Conservation (phyloP, 1,140 invertebrate genomes). For the Drosophila auraria region DNA sequence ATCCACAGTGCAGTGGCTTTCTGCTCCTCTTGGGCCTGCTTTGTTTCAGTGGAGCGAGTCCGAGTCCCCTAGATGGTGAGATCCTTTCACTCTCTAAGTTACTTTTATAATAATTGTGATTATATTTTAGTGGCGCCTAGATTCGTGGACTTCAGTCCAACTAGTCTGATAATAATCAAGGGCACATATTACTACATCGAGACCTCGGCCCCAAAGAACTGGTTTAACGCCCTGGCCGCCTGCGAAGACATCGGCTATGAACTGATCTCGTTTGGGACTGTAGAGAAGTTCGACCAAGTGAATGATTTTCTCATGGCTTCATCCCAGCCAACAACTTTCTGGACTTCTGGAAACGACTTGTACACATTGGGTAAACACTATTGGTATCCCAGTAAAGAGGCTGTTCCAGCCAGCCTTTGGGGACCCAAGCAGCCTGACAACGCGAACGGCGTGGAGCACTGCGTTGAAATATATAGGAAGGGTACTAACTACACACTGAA, state of each 20-base stretch:
- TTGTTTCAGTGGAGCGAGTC: neutral
- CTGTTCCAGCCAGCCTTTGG: neutral
- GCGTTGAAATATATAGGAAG: neutral
- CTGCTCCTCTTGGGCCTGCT: neutral
- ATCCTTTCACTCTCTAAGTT: no score
- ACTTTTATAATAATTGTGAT: no score
- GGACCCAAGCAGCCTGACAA: neutral
- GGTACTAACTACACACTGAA: neutral
- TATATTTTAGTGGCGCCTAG: neutral
- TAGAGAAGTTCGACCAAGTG: neutral
- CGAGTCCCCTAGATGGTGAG: neutral
- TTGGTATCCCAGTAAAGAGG: neutral
- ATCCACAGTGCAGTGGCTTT: neutral
- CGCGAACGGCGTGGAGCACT: neutral
- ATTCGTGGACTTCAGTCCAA: neutral
- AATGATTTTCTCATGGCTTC: neutral
- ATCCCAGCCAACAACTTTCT: neutral
- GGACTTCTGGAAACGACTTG: conserved; percentile 4
- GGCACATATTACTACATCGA: neutral
- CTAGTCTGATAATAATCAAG: neutral
- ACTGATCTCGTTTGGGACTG: neutral
- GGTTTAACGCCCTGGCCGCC: conserved; percentile 1
- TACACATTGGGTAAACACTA: neutral
- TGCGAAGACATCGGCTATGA: neutral
- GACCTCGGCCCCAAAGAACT: neutral